Percentiles rank a stretch among this genome's conserved stretches.
Evolutionary conservation across 2,113 vertebrate species (phyloP).

Genomic region (Bufo gargarizans): DNA sequence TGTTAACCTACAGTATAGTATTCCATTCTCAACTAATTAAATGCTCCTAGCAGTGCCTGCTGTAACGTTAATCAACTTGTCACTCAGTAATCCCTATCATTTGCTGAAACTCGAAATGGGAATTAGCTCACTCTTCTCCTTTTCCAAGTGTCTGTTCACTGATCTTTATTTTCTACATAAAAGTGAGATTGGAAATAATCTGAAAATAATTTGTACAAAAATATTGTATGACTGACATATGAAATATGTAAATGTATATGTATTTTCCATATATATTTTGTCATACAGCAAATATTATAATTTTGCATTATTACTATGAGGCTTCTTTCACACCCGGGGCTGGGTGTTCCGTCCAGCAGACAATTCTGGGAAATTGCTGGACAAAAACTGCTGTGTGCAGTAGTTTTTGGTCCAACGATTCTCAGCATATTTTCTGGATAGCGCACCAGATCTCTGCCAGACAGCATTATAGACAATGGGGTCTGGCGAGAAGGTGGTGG

Average conservation of each 20-base stretch:
- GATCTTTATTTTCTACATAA: not conserved
- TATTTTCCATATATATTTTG: not conserved
- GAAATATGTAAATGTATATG: no score
- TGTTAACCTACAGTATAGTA: conserved; percentile 43
- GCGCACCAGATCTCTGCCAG: no score
- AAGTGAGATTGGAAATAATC: not conserved
- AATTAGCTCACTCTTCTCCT: conserved; percentile 8
- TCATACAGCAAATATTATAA: not conserved
- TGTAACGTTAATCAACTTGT: conserved; percentile 46
- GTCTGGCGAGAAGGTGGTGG: no score
- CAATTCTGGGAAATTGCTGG: no score
- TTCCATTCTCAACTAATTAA: conserved; percentile 45
- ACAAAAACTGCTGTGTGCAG: no score
- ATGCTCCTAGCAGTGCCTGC: conserved; percentile 43
- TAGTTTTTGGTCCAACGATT: no score
- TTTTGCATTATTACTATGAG: not conserved
- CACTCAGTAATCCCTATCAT: conserved; percentile 39
- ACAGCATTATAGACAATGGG: no score
- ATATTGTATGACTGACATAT: not conserved
- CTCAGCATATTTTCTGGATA: no score
- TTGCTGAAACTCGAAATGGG: conserved; percentile 14
- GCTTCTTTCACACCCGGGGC: no score
- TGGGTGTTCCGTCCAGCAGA: no score
- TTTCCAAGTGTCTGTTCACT: not conserved
- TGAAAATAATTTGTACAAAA: not conserved